Percentiles rank a stretch among this genome's conserved stretches.
phyloP scores from a whole-genome alignment of 2,888 invertebrate species.

The Plusia festucae region DNA sequence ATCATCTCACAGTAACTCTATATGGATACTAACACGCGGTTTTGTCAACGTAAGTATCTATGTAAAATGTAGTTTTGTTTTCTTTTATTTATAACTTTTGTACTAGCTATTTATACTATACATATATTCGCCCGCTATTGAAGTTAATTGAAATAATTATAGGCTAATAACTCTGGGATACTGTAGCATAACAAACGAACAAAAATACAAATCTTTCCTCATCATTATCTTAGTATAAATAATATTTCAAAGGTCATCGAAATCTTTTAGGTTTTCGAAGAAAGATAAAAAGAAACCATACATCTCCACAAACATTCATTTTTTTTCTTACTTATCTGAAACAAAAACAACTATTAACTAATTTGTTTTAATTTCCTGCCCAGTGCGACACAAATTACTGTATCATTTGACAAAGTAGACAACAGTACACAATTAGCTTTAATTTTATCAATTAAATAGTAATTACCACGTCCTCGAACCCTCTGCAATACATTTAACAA shows the following conservation, averaged over 20 bases:
- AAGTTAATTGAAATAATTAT: too few relatives aligned
- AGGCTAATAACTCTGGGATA: too few relatives aligned
- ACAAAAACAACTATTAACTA: neutral
- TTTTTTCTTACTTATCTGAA: neutral
- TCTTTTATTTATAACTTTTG: too few relatives aligned
- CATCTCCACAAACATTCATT: neutral
- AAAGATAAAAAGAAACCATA: too few relatives aligned
- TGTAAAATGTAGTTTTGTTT: too few relatives aligned
- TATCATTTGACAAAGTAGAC: neutral
- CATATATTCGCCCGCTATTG: too few relatives aligned
- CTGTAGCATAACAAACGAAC: too few relatives aligned
- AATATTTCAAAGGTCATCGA: too few relatives aligned
- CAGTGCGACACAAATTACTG: neutral
- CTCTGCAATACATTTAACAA: slow-evolving; percentile 35
- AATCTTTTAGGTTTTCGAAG: too few relatives aligned
- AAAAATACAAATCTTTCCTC: too few relatives aligned
- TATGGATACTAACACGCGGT: neutral
- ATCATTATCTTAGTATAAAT: too few relatives aligned
- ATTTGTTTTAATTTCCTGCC: neutral
- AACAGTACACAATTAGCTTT: neutral
- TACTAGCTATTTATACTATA: too few relatives aligned
- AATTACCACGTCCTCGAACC: slow-evolving; percentile 39
- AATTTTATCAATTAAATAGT: slow-evolving; percentile 43
- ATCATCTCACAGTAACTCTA: neutral
- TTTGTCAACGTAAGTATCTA: neutral